Evolutionary conservation across 1,140 invertebrate species (phyloP), one percentile per base, ranked within the genome.

Genomic region (Drosophila sp.): DNA sequence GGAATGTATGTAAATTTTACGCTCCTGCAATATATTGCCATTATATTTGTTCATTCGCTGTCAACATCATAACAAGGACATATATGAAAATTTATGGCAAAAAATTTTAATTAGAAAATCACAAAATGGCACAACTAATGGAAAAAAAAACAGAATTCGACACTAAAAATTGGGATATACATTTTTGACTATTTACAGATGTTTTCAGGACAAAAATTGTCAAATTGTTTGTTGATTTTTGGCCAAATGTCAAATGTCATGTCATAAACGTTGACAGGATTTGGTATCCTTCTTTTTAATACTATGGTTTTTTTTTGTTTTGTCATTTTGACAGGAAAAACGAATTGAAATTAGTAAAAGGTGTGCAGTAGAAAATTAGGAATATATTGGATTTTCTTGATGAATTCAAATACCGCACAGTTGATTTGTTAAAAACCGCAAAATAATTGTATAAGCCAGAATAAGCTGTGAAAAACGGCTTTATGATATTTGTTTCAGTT

Each of bases 41-140:
- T 80, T 71, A 62, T 65, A 62, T 79, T 67, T 60, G 47, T 63
- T 50, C 58, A 69, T 65, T 56, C 57, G 50, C 80, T 82, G 79
- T 82, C 75, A 85, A 66, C 67, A 64, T 57, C 69, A 76, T 50
- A 27, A 50, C 44, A 23, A 77, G 79, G 17, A 63, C 60, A 79
- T 72, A 76, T 40, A 50, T 50, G 44, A 60, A 76, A 70, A 73
- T 74, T 81, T 67, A 75, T 70, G 66, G 57, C 64, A 54, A 70
- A 69, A 79, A 72, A 83, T 87, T 87, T 72, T 86, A 87, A 87
- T 86, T 87, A 86, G 63, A 83, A 86, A 80, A 82, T 76, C 67
- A 60, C 60, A 61, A 66, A 78, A 74, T 47, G 44, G 47, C 27
- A 58, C 7, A 35, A 32, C 35, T 23, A 57, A 25, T 38, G 7